Percentiles rank a stretch among this genome's conserved stretches.
Conservation (phyloP, 2,797 vertebrate genomes). For the Chrysocyon brachyurus region DNA sequence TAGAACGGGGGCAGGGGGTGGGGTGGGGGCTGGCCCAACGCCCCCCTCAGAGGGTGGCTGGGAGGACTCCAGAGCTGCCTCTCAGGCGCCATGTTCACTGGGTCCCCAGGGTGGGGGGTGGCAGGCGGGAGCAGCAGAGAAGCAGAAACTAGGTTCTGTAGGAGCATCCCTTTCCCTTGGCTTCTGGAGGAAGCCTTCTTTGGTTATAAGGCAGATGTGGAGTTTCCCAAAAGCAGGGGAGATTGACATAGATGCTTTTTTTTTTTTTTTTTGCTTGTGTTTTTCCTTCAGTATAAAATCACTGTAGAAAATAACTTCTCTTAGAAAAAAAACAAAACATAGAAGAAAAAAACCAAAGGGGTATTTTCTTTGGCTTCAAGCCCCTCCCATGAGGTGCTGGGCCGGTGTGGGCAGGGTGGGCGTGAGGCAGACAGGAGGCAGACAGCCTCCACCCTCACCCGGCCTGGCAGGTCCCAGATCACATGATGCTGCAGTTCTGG, state of each 20-base stretch:
- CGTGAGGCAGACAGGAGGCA: background rate
- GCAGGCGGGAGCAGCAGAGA: constrained; percentile 11
- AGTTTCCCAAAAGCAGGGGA: constrained; percentile 31
- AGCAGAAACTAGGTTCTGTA: constrained; percentile 44
- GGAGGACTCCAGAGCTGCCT: constrained; percentile 41
- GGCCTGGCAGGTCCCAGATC: constrained; percentile 77
- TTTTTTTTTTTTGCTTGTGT: constrained; percentile 61
- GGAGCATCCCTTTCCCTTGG: constrained; percentile 67
- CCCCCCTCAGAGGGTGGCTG: background rate
- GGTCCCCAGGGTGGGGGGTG: constrained; percentile 48
- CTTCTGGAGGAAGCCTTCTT: constrained; percentile 70
- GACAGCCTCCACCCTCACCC: background rate
- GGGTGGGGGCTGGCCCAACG: background rate
- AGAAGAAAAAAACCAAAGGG: constrained; percentile 76
- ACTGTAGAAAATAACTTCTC: constrained; percentile 86
- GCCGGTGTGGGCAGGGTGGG: constrained; percentile 6
- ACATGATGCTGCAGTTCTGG: constrained; percentile 90
- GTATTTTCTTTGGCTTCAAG: constrained; percentile 79
- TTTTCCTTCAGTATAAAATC: constrained; percentile 85
- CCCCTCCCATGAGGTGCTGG: constrained; percentile 52
- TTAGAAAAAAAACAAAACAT: constrained; percentile 79
- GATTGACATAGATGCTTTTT: constrained; percentile 43
- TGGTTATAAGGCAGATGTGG: constrained; percentile 77
- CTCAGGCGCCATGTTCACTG: constrained; percentile 74
- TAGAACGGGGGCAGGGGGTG: background rate